These are phyloP conservation scores for Ormia ochracea DNA, from an alignment of 2,888 invertebrate genomes.

Conservation along the genomic window DNA sequence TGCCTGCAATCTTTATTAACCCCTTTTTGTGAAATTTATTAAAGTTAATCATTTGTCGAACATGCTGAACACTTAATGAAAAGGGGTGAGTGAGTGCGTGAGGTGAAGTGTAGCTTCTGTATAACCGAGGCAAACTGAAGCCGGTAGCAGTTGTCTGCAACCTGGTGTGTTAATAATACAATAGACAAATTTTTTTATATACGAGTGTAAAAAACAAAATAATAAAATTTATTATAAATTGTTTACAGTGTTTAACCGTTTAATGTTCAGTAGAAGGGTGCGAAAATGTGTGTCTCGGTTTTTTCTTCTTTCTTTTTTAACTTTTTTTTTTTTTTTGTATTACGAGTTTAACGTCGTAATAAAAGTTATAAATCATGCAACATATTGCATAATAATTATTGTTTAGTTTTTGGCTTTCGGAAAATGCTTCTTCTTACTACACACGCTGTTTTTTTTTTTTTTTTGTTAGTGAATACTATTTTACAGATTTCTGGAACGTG, in stretches of 20 bases:
- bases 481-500: no score
- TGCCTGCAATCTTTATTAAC: conserved; percentile 37
- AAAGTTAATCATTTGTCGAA: conserved; percentile 60
- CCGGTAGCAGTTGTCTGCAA: conserved; percentile 58
- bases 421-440: neutral
- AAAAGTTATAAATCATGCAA: conserved; percentile 61
- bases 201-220: conserved; percentile 11
- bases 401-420: conserved; percentile 55
- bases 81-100: conserved; percentile 53
- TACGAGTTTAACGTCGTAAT: conserved; percentile 30
- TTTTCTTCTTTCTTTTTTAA: no score
- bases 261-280: conserved; percentile 51
- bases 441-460: neutral
- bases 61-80: conserved; percentile 10
- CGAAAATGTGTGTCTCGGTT: no score
- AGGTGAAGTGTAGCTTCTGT: conserved; percentile 20
- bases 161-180: conserved; percentile 54
- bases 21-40: conserved; percentile 60
- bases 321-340: neutral
- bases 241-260: conserved; percentile 59
- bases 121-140: neutral
- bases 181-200: conserved; percentile 15
- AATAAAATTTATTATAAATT: conserved; percentile 58
- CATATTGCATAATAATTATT: conserved; percentile 61
- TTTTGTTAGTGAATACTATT: neutral